These are phyloP conservation scores for Danionella dracula DNA, from an alignment of 2,797 vertebrate species.

Conservation along the genomic window DNA sequence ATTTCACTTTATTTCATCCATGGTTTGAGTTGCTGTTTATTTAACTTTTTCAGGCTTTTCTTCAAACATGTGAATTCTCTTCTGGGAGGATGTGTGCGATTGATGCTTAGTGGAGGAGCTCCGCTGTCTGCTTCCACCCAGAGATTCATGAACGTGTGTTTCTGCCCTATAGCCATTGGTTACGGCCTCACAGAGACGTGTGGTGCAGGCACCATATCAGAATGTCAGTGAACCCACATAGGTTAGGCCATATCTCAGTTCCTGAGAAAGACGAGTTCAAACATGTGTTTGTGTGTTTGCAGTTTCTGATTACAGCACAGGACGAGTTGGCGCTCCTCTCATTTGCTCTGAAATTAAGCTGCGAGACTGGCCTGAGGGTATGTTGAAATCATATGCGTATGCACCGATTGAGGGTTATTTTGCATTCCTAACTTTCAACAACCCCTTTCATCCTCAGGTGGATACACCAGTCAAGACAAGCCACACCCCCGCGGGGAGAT, in stretches of 20 bases:
- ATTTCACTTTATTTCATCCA: not conserved
- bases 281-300: constrained; percentile 34
- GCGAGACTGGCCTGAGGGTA: constrained; percentile 82
- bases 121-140: constrained; percentile 80
- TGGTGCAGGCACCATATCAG: constrained; percentile 81
- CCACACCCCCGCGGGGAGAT: constrained; percentile 82
- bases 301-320: constrained; percentile 74
- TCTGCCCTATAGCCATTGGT: constrained; percentile 79
- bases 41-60: no score
- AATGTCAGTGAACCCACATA: constrained; percentile 60
- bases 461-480: constrained; percentile 77
- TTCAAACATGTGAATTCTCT: constrained; percentile 80
- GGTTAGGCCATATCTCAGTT: not conserved
- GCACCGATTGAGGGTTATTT: not conserved
- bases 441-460: constrained; percentile 58
- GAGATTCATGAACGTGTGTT: constrained; percentile 84
- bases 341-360: constrained; percentile 82
- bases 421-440: constrained; percentile 4
- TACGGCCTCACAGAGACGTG: constrained; percentile 83
- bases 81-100: constrained; percentile 76
- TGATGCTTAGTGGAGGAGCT: constrained; percentile 83
- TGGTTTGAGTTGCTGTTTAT: not conserved
- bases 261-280: not conserved
- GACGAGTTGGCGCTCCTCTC: constrained; percentile 81
- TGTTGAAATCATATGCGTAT: constrained; percentile 15